phyloP scores from a whole-genome alignment of 2,113 vertebrate genomes.

The Thryonomys swinderianus region DNA sequence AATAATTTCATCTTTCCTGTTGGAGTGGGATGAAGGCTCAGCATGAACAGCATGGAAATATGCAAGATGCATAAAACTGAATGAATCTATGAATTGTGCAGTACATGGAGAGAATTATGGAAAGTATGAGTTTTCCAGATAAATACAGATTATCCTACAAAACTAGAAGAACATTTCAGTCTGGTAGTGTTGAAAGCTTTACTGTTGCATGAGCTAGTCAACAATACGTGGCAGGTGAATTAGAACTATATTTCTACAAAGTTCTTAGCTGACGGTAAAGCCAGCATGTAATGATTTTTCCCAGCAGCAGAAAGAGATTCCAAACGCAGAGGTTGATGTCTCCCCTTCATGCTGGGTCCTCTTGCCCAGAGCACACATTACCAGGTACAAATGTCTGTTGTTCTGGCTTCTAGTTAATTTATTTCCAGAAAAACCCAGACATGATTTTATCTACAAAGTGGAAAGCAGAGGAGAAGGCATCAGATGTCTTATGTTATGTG shows the following conservation, averaged over 20 bases:
- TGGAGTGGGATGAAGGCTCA: not conserved
- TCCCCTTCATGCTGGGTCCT: not conserved
- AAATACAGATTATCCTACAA: not conserved
- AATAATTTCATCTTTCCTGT: not conserved
- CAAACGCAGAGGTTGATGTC: too few species aligned
- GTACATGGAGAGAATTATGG: not conserved
- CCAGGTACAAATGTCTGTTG: not conserved
- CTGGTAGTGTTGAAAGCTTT: not conserved
- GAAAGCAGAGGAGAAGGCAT: not conserved
- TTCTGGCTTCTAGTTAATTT: conserved; percentile 28
- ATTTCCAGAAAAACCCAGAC: conserved; percentile 29
- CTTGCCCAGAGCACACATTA: not conserved
- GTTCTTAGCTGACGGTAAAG: not conserved
- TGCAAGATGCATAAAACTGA: not conserved
- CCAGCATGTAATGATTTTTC: not conserved
- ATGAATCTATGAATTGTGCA: not conserved
- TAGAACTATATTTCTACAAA: not conserved
- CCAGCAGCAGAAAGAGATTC: not conserved
- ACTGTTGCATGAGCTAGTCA: not conserved
- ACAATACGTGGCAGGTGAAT: not conserved
- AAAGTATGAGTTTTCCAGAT: not conserved
- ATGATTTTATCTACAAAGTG: conserved; percentile 27
- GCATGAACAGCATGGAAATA: not conserved
- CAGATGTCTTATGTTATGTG: not conserved
- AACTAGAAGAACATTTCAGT: not conserved